phyloP scores from a whole-genome alignment of 2,888 invertebrate genomes.

The Pelosia muscerda region DNA sequence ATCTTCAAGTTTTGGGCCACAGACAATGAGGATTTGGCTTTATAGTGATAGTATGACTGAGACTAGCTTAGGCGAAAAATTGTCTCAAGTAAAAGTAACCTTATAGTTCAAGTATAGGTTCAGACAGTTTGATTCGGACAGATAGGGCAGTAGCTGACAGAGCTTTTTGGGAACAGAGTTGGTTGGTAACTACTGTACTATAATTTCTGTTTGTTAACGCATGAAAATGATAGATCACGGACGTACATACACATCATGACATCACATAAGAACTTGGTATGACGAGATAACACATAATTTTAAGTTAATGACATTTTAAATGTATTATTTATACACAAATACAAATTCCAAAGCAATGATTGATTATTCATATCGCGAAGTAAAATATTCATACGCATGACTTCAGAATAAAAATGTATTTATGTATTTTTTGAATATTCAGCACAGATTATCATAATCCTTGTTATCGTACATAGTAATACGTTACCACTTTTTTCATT shows the following conservation, averaged over 20 bases:
- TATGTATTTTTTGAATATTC: constrained; percentile 31
- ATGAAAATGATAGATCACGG: background rate
- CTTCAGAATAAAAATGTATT: constrained; percentile 47
- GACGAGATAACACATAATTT: constrained; percentile 32
- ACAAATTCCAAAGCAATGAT: constrained; percentile 59
- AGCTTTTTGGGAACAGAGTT: too few relatives aligned
- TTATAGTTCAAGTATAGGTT: too few relatives aligned
- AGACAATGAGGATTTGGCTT: too few relatives aligned
- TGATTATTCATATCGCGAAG: constrained; percentile 61
- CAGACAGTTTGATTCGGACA: too few relatives aligned
- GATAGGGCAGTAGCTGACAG: too few relatives aligned
- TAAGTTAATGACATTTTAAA: constrained; percentile 38
- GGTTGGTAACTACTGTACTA: too few relatives aligned
- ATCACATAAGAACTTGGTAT: constrained; percentile 34
- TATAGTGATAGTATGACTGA: too few relatives aligned
- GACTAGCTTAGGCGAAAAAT: too few relatives aligned
- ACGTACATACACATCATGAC: constrained; percentile 6
- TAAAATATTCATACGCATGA: constrained; percentile 65
- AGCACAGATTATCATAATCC: constrained; percentile 16
- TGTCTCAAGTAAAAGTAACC: too few relatives aligned
- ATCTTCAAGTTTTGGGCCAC: too few relatives aligned
- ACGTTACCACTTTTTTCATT: background rate
- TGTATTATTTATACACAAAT: constrained; percentile 58
- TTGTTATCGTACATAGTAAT: background rate
- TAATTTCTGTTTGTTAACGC: background rate